Evolutionary conservation across 2,797 vertebrate genomes (phyloP).

Genomic region (Clarias laeviceps): DNA sequence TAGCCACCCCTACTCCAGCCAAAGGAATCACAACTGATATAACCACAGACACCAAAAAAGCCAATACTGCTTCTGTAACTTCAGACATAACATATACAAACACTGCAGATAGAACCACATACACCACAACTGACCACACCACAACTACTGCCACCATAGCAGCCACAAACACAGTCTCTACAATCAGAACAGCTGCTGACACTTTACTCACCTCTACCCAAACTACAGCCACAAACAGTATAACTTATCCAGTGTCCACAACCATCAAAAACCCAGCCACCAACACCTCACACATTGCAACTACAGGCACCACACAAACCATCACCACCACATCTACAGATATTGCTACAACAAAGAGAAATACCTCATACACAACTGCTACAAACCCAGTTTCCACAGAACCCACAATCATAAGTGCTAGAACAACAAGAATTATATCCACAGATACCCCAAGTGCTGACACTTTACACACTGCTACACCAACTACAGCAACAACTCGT

Average conservation of each 20-base stretch:
- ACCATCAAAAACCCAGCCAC: no score
- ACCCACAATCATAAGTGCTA: neutral
- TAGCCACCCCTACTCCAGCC: neutral
- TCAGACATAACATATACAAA: neutral
- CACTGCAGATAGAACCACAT: no score
- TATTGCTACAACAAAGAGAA: neutral
- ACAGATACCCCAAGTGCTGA: neutral
- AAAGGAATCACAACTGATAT: neutral
- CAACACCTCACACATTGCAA: no score
- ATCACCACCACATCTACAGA: no score
- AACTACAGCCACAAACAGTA: no score
- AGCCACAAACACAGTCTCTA: neutral
- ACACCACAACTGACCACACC: no score
- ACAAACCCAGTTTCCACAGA: neutral
- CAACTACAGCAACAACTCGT: no score
- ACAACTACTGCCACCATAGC: neutral
- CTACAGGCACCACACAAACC: no score
- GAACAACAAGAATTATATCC: neutral
- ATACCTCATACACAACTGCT: neutral
- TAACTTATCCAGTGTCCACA: no score
- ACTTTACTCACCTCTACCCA: no score
- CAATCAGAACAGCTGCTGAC: neutral
- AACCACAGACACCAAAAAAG: neutral
- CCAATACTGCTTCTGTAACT: neutral
- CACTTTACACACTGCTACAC: no score